Evolutionary conservation across 2,113 vertebrate species (phyloP), one percentile per base, ranked within the genome.

Genomic region (Cyprinodon tularosa): DNA sequence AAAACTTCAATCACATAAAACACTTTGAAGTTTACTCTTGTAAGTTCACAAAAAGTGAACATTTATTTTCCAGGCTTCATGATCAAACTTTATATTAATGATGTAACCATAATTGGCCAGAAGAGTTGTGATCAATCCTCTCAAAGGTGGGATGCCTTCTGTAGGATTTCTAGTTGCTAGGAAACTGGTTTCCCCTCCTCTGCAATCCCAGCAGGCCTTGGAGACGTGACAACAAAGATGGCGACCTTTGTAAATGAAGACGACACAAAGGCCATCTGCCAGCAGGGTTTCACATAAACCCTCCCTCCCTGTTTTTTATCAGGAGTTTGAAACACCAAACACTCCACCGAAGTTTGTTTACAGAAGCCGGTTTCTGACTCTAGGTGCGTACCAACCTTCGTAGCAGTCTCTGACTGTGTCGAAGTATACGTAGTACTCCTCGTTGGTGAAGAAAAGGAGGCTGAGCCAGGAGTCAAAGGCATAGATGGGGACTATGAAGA

Each of bases 391-490:
- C 96, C 94, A 92, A 97, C 97, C 97, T 94, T 99, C 97, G 0
- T 99, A 99, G 95, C 97, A 99, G 93, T 99, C 97, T 3, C 97
- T 91, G 44, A 99, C 95, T 0, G 97, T 98, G 90, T 96, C 95
- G 0, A 99, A 99, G 94, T 99, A 99, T 78, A 99, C 97, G 1
- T 99, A 99, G 93, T 97, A 98, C 90, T 99, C 97, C 94, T 99
- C 97, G 2, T 98, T 98, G 94, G 97, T 99, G 94, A 99, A 98
- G 94, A 99, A 98, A 0, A 99, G 96, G n/a, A 99, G 96, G 78
- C 97, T 99, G 92, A 98, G 97, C 97, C 97, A 99, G 2, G 97
- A 98, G 92, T 99, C 97, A 4, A 98, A 97, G 91, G 97, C 96
- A 0, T 97, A 99, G 92, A 99, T 99, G 91, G 97, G 97, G 60